Percentiles rank a stretch among this genome's conserved stretches.
Conservation (phyloP, 92 coral and sea anemone species). For the Epizoanthus scotinus region DNA sequence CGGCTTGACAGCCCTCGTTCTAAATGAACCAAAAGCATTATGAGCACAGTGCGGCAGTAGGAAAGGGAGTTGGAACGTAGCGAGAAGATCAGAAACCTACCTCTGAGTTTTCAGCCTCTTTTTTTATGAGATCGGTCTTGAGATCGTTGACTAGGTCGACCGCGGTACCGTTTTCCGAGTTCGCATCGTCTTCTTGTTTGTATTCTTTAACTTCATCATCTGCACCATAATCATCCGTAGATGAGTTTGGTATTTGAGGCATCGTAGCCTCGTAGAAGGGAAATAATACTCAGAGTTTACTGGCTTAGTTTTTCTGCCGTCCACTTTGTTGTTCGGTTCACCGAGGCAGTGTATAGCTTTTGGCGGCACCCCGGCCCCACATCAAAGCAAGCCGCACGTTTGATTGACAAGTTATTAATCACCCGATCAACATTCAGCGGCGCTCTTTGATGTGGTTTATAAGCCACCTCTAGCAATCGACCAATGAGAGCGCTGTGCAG, state of each 20-base stretch:
- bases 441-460: conserved; percentile 43
- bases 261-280: conserved; percentile 76
- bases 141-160: conserved; percentile 99
- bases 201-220: conserved; percentile 98
- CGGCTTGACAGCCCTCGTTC: conserved; percentile 39
- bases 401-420: conserved; percentile 99
- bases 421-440: conserved; percentile 83
- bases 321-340: conserved; percentile 76
- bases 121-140: conserved; percentile 95
- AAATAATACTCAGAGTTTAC: conserved; percentile 58
- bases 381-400: conserved; percentile 89
- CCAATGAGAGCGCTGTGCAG: conserved; percentile 84
- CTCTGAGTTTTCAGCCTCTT: conserved; percentile 97
- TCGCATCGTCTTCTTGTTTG: conserved; percentile 96
- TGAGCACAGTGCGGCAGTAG: conserved; percentile 8
- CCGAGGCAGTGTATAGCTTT: conserved; percentile 65
- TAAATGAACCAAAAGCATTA: conserved; percentile 16
- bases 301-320: conserved; percentile 56
- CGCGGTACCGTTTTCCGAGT: conserved; percentile 91
- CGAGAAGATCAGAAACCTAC: conserved; percentile 54
- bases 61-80: conserved; percentile 1
- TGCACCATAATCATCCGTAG: conserved; percentile 98
- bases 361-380: conserved; percentile 82
- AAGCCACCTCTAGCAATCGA: conserved; percentile 50
- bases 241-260: conserved; percentile 95